phyloP scores from a whole-genome alignment of 1,140 invertebrate species.

The Solenopsis fugax region DNA sequence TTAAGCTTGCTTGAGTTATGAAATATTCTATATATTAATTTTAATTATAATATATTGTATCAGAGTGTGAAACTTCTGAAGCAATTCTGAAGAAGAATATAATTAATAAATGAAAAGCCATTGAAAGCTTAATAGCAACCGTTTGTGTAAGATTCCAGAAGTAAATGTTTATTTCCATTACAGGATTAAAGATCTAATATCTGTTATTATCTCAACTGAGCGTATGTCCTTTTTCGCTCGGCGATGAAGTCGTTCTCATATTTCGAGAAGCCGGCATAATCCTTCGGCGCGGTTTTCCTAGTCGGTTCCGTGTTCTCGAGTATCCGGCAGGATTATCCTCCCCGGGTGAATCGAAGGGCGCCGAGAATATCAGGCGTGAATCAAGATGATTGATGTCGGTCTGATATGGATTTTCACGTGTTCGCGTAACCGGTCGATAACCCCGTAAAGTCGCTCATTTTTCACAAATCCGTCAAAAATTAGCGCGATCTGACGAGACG shows the following conservation, averaged over 20 bases:
- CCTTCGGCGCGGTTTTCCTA: background rate
- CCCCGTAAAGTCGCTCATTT: conserved; percentile 47
- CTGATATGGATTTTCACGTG: conserved; percentile 36
- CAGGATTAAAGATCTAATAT: conserved; percentile 1
- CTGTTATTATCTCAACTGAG: background rate
- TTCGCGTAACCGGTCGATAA: conserved; percentile 12
- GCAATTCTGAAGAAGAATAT: background rate
- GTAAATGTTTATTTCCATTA: background rate
- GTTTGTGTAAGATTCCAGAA: background rate
- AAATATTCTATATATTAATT: background rate
- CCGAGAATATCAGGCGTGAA: conserved; percentile 68
- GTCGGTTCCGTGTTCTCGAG: conserved; percentile 32
- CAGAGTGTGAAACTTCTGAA: background rate
- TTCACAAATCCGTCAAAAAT: conserved; percentile 47
- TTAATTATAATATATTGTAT: background rate
- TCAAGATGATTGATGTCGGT: conserved; percentile 76
- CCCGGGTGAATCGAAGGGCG: conserved; percentile 31
- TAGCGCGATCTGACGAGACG: background rate
- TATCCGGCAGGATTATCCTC: conserved; percentile 77
- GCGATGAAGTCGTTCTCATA: conserved; percentile 25
- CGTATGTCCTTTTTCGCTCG: background rate
- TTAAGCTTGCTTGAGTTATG: background rate
- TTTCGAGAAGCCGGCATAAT: conserved; percentile 28
- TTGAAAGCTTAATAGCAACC: background rate
- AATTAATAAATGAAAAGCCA: background rate